Base-by-base conservation (phyloP, 2,113 vertebrate species). In the Solenodon paradoxus region DNA sequence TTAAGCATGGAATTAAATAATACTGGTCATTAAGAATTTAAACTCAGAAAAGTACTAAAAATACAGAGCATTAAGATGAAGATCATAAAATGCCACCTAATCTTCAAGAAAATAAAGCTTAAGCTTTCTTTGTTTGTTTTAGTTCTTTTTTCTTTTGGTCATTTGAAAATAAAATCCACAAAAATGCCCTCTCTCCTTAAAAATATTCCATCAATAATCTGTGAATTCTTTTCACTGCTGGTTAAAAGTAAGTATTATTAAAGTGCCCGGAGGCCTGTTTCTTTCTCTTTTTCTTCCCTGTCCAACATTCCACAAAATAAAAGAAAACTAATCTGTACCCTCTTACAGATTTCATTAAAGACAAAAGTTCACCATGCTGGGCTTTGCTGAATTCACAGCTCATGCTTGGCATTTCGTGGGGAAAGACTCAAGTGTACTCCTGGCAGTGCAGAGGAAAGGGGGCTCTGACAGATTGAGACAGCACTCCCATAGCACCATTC, bases 281-380 rank as follows among this genome's bases (percentile, higher is more conserved):
- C 88, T 92, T 71, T 87, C 63, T 85, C 61, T 47, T 90, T 89
- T 84, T 95, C 78, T 95, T 91, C 47, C 81, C 47, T 32, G 28
- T 86, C 47, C 74, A 93, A 96, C 86, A 93, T 93, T 83, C 75
- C 71, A 90, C 71, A 92, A 95, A 87, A 88, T 55, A 86, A 92
- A 95, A 92, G 75, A 69, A 79, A 92, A 24, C 64, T 90, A 49
- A 75, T 89, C 78, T 80, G 64, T 42, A 49, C 79, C n/a, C 53
- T 84, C 59, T 74, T 79, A 32, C 28, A 11, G 42, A 45, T 47
- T n/a, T 17, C 6, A 26, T 74, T 19, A 74, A 69, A 80, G 63
- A 47, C 35, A 51, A 51, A 63, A 35, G 42, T 12, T 88, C 8
- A 69, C 63, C n/a, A 7, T 32, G 26, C 61, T 49, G 17, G 8